Evolutionary conservation across 2,113 vertebrate genomes (phyloP), one percentile per base, ranked within the genome.

Genomic region (Orycteropus afer): DNA sequence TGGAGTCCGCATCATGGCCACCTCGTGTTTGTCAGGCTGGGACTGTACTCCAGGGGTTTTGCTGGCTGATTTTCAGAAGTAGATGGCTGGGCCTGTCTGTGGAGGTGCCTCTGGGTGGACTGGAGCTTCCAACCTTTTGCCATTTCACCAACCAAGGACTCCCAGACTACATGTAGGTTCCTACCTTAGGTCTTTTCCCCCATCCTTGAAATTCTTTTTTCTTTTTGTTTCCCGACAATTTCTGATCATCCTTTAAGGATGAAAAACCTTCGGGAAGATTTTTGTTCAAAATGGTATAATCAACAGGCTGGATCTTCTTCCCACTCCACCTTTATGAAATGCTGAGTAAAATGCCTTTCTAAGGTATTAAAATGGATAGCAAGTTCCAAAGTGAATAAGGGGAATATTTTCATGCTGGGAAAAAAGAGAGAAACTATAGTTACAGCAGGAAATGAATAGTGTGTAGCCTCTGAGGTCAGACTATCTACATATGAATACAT

Each of bases 251-350:
- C 25, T 95, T 90, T 61, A 47, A 86, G 45, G 25, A 40, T 51
- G 5, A 61, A 79, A 45, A 34, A n/a, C n/a, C n/a, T n/a, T 45
- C 17, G 82, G 67, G 47, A 59, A 29, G 22, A 23, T 49, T 95
- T 90, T 90, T 92, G 55, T 88, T 90, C 45, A 45, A 15, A 90
- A 73, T 67, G 55, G 40, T 78, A 40, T 90, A 87, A 88, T 13
- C 25, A 67, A 82, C 32, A 82, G 6, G 57, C 4, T 71, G 59
- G 40, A 20, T 69, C n/a, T 40, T 74, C 14, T 90, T 92, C 22
- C 17, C 65, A 29, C 18, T 91, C 29, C 45, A 49, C 14, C 93
- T 59, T 96, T 32, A 85, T 49, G 79, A 77, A 90, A 76, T 77
- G 49, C 45, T 47, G 9, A 65, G 22, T 25, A 81, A 87, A 74